Evolutionary conservation across 2,797 vertebrate genomes (phyloP).

Genomic region (Lacerta agilis): DNA sequence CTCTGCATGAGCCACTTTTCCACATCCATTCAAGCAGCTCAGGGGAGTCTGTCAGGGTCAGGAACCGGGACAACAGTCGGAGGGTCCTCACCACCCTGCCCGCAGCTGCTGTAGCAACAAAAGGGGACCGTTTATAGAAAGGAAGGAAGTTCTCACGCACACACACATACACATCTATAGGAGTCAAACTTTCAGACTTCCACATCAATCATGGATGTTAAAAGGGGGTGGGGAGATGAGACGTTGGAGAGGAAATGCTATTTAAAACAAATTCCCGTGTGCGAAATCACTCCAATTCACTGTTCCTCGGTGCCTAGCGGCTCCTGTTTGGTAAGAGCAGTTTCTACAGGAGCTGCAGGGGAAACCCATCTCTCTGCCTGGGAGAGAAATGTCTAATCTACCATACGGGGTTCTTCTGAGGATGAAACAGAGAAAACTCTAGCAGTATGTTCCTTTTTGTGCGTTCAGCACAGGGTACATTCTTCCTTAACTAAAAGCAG

Average conservation of each 20-base stretch:
- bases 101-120: conserved; percentile 75
- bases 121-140: conserved; percentile 77
- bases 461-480: background rate
- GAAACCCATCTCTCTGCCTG: background rate
- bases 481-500: background rate
- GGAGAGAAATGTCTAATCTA: background rate
- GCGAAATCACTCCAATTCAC: conserved; percentile 41
- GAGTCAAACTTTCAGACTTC: conserved; percentile 70
- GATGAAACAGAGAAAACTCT: background rate
- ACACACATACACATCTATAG: background rate
- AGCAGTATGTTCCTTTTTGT: background rate
- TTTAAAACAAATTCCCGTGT: conserved; percentile 66
- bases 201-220: conserved; percentile 65
- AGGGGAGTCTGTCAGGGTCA: conserved; percentile 4
- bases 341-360: background rate
- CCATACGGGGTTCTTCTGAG: background rate
- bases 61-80: conserved; percentile 43
- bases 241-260: conserved; percentile 71
- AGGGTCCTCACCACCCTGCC: conserved; percentile 64
- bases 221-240: conserved; percentile 46
- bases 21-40: conserved; percentile 32
- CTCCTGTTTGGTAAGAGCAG: background rate
- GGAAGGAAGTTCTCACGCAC: conserved; percentile 67
- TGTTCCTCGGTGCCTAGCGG: background rate
- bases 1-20: conserved; percentile 39